Base-by-base conservation (phyloP, 2,113 vertebrate species). In the Canis aureus region DNA sequence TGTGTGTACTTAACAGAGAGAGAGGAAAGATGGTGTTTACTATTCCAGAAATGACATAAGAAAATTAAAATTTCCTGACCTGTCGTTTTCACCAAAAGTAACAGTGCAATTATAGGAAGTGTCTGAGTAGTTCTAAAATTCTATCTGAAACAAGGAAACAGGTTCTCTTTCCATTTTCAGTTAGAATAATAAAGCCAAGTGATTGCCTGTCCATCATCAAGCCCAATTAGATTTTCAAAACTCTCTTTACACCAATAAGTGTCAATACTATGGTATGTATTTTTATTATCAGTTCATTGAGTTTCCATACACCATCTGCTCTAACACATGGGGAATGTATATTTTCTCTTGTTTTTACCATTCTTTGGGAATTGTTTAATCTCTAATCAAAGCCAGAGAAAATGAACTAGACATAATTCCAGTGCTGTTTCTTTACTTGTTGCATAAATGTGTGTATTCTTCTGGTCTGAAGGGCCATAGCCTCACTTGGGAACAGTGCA, bases 231-330 rank as follows among this genome's bases (percentile, higher is more conserved):
- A 91, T 90, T 97, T 97, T 96, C 67, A 86, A 94, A 98, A 97
- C 94, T 97, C 96, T 97, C 86, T 95, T 95, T 91, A 84, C 76
- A 90, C 69, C 80, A 96, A 64, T 97, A 98, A 98, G n/a, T 97
- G 92, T 95, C 95, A 97, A 94, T 96, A 91, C 89, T 81, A 60
- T 85, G 90, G 16, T 92, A 64, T 90, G 88, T 97, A 95, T 95
- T 96, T 97, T 96, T 95, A 95, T 97, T 90, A 95, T 90, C 74
- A 60, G 69, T 97, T 97, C 95, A 88, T 91, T 97, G 83, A 97
- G 71, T 96, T 96, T 97, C 80, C 69, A 57, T 95, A 94, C 11
- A 1, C 94, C 89, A 97, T 93, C 94, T 97, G 96, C 73, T 97
- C 53, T 10, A 95, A 89, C 88, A 97, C 87, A 94, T 92, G 95